A percentile compares a stretch with the other conserved stretches of the same genome.
Conservation (phyloP, 2,113 vertebrate genomes). For the Hymenochirus boettgeri region DNA sequence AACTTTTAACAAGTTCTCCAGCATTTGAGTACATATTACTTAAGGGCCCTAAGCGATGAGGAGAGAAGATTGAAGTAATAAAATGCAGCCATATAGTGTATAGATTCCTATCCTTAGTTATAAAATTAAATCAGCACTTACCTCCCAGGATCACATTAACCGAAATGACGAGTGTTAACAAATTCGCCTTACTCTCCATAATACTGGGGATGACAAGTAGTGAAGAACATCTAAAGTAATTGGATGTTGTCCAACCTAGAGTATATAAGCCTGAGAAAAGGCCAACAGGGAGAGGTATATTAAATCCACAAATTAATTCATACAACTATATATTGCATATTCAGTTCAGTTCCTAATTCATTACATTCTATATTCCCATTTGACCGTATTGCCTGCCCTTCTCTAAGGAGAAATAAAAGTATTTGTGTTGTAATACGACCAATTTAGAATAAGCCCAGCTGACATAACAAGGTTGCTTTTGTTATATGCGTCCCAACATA, state of each 20-base stretch:
- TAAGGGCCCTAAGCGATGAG: conserved; percentile 62
- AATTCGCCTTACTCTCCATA: conserved; percentile 72
- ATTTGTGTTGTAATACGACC: too few relatives aligned
- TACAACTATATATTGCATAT: too few relatives aligned
- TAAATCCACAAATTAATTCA: too few relatives aligned
- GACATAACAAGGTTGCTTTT: too few relatives aligned
- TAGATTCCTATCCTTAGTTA: not conserved
- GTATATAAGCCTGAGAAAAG: conserved; percentile 61
- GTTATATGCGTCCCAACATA: too few relatives aligned
- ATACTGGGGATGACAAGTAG: conserved; percentile 76
- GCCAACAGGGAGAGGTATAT: too few relatives aligned
- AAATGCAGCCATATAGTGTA: not conserved
- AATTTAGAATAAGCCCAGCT: too few relatives aligned
- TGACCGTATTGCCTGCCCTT: too few relatives aligned
- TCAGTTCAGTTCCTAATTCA: too few relatives aligned
- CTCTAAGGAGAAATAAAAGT: too few relatives aligned
- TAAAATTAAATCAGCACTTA: conserved; percentile 44
- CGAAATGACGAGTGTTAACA: conserved; percentile 65
- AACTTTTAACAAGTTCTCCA: conserved; percentile 61
- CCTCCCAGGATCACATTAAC: conserved; percentile 67
- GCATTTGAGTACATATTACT: conserved; percentile 73
- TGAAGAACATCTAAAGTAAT: conserved; percentile 70
- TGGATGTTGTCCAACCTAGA: conserved; percentile 66
- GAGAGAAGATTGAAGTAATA: too few relatives aligned
- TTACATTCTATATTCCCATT: too few relatives aligned